These are phyloP conservation scores for Marisa cornuarietis DNA, from an alignment of 1,140 invertebrate genomes.

Conservation along the genomic window DNA sequence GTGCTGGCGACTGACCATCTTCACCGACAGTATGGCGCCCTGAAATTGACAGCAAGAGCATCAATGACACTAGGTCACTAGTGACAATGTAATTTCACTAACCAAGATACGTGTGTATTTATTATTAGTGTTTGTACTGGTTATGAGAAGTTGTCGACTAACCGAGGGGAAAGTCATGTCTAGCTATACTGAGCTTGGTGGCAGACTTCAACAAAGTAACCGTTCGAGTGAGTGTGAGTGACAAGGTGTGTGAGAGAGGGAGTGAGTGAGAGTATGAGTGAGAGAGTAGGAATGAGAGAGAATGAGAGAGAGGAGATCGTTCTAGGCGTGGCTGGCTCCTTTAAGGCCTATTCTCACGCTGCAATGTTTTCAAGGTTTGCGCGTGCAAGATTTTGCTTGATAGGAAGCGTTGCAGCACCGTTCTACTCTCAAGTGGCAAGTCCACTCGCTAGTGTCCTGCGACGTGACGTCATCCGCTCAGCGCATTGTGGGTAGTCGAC, in stretches of 20 bases:
- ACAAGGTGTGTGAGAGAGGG: conserved; percentile 5
- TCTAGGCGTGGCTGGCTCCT: no score
- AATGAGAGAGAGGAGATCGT: not conserved
- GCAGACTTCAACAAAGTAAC: not conserved
- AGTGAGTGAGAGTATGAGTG: conserved; percentile 6
- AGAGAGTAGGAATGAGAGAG: not conserved
- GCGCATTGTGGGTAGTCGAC: no score
- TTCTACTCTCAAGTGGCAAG: no score
- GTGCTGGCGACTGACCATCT: conserved; percentile 77
- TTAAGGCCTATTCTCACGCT: no score
- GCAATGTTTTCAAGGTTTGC: no score
- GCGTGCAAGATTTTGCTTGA: no score
- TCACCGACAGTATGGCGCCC: conserved; percentile 87
- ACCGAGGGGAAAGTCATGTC: no score
- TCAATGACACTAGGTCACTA: not conserved
- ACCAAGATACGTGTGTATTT: not conserved
- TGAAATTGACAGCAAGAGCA: conserved; percentile 53
- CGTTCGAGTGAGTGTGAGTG: not conserved
- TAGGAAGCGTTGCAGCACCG: no score
- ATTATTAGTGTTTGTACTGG: no score
- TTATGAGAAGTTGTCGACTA: no score
- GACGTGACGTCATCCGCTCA: no score
- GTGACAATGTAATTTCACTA: not conserved
- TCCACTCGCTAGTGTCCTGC: no score
- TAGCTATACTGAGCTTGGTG: not conserved